Percentiles rank a stretch among this genome's conserved stretches.
Evolutionary conservation across 1,140 invertebrate species (phyloP).

Genomic region (Euura lappo): DNA sequence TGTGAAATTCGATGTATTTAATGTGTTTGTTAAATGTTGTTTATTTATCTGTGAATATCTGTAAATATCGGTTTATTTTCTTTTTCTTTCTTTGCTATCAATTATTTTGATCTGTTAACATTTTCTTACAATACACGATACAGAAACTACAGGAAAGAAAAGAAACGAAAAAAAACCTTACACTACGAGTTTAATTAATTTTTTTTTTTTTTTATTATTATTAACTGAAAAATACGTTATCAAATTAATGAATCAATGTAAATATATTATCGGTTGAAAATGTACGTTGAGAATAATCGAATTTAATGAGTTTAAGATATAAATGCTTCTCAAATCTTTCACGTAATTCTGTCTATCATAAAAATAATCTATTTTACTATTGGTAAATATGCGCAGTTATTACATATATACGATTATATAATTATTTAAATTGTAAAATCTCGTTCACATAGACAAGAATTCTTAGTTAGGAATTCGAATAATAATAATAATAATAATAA

Average conservation of each 20-base stretch:
- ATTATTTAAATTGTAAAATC: neutral
- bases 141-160: too few relatives aligned
- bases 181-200: neutral
- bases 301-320: neutral
- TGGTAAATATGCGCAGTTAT: conserved; percentile 1
- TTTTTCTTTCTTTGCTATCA: conserved; percentile 3
- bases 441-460: neutral
- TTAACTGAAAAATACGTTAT: too few relatives aligned
- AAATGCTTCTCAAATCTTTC: neutral
- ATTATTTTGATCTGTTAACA: neutral
- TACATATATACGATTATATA: neutral
- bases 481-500: neutral
- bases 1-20: neutral
- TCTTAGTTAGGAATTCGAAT: neutral
- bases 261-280: neutral
- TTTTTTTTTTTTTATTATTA: neutral
- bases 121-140: neutral
- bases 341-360: neutral
- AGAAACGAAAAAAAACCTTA: too few relatives aligned
- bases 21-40: neutral
- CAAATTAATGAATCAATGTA: neutral
- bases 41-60: conserved; percentile 14
- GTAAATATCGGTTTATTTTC: conserved; percentile 11
- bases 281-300: neutral
- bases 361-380: conserved; percentile 6